Conservation (phyloP, 2,888 invertebrate genomes). For the Venusia cambrica region DNA sequence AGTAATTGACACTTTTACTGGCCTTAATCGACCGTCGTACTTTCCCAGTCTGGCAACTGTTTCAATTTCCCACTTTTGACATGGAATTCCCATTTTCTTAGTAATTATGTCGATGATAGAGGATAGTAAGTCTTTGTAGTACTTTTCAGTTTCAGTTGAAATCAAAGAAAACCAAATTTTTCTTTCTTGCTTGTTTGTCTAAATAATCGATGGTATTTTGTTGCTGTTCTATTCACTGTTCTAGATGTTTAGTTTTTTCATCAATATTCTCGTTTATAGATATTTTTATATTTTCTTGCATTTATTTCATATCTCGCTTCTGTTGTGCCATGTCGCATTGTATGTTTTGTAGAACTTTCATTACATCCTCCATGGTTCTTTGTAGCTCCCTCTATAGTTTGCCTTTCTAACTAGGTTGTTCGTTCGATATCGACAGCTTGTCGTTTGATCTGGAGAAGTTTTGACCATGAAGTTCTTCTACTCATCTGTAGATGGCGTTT, state of each 20-base stretch:
- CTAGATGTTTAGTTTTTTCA: constrained; percentile 25
- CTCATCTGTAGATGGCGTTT: no score
- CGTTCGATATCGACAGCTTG: no score
- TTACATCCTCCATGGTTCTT: constrained; percentile 15
- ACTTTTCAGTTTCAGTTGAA: constrained; percentile 28
- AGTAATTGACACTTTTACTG: constrained; percentile 19
- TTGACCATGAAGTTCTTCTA: no score
- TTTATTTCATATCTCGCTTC: constrained; percentile 29
- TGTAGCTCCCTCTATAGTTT: no score
- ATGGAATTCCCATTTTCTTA: constrained; percentile 19
- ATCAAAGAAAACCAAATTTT: constrained; percentile 33
- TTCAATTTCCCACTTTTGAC: constrained; percentile 20
- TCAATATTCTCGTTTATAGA: constrained; percentile 31
- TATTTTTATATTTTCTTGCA: constrained; percentile 31
- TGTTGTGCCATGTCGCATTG: constrained; percentile 26
- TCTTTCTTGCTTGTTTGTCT: constrained; percentile 28
- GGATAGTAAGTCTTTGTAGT: constrained; percentile 31
- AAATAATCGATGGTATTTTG: constrained; percentile 29
- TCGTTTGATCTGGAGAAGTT: no score
- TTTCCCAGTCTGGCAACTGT: constrained; percentile 27
- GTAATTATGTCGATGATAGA: constrained; percentile 33
- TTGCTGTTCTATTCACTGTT: constrained; percentile 31
- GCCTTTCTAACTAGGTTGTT: no score
- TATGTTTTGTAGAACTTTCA: constrained; percentile 22
- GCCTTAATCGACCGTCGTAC: constrained; percentile 23